phyloP scores from a whole-genome alignment of 2,888 invertebrate species.

The Drosophila putrida region DNA sequence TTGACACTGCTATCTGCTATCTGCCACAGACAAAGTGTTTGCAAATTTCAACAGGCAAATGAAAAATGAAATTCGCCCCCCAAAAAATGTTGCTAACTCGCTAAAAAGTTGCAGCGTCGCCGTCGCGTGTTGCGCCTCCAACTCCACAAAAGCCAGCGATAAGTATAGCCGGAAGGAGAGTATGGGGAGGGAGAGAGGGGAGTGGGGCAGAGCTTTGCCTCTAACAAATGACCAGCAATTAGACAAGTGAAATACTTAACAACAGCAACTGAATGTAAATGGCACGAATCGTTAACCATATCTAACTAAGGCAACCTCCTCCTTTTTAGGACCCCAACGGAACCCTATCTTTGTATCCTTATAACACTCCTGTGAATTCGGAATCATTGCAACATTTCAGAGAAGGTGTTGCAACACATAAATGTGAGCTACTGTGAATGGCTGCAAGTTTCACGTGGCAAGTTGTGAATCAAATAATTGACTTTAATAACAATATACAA shows the following conservation, averaged over 20 bases:
- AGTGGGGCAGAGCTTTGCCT: slow-evolving; percentile 37
- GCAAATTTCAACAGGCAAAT: slow-evolving; percentile 72
- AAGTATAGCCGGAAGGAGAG: slow-evolving; percentile 16
- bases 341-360: too few relatives aligned
- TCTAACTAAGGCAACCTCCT: slow-evolving; percentile 2
- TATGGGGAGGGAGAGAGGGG: background rate
- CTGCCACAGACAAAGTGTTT: slow-evolving; percentile 57
- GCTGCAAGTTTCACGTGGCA: background rate
- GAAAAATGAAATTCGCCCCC: slow-evolving; percentile 72
- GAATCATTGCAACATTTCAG: slow-evolving; percentile 7
- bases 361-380: slow-evolving; percentile 2
- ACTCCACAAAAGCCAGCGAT: slow-evolving; percentile 21
- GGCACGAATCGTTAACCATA: slow-evolving; percentile 31
- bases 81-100: slow-evolving; percentile 35
- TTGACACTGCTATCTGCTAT: background rate
- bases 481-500: background rate
- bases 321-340: background rate
- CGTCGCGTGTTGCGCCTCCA: slow-evolving; percentile 36
- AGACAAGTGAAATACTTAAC: slow-evolving; percentile 59
- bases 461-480: background rate
- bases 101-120: slow-evolving; percentile 26
- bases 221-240: slow-evolving; percentile 72
- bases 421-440: background rate
- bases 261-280: slow-evolving; percentile 44
- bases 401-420: slow-evolving; percentile 29